Evolutionary conservation across 2,797 vertebrate genomes (phyloP).

Genomic region (Lepus townsendii): DNA sequence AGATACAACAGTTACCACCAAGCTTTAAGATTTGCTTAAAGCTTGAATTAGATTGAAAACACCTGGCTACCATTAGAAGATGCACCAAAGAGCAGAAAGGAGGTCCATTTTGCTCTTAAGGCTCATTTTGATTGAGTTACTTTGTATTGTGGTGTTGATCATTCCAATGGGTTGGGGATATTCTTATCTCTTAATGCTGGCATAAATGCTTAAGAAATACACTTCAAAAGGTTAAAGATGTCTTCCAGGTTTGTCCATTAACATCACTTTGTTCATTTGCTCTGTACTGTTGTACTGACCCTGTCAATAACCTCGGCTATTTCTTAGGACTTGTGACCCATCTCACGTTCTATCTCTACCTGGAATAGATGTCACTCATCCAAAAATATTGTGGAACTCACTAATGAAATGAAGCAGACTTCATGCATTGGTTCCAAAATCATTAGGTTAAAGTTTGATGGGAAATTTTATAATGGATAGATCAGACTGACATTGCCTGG

Average conservation of each 20-base stretch:
- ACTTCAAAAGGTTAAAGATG: conserved; percentile 1
- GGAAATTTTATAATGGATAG: conserved; percentile 33
- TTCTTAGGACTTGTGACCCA: neutral
- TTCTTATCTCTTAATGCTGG: neutral
- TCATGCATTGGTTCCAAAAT: conserved; percentile 18
- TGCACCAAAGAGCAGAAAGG: neutral
- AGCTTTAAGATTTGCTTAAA: conserved; percentile 27
- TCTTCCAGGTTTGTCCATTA: neutral
- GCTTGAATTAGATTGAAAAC: conserved; percentile 12
- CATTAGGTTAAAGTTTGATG: conserved; percentile 2
- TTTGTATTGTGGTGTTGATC: neutral
- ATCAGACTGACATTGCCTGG: neutral
- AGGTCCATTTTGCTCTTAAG: neutral
- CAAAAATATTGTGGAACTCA: neutral
- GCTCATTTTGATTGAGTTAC: neutral
- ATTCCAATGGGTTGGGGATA: neutral
- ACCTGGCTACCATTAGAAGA: neutral
- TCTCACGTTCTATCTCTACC: neutral
- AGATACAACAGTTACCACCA: neutral
- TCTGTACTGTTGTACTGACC: neutral
- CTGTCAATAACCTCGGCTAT: neutral
- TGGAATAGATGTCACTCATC: neutral
- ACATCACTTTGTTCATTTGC: neutral
- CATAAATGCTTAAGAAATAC: neutral
- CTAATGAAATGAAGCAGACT: conserved; percentile 2